Conservation (phyloP, 2,113 vertebrate genomes). For the Aythya baeri region DNA sequence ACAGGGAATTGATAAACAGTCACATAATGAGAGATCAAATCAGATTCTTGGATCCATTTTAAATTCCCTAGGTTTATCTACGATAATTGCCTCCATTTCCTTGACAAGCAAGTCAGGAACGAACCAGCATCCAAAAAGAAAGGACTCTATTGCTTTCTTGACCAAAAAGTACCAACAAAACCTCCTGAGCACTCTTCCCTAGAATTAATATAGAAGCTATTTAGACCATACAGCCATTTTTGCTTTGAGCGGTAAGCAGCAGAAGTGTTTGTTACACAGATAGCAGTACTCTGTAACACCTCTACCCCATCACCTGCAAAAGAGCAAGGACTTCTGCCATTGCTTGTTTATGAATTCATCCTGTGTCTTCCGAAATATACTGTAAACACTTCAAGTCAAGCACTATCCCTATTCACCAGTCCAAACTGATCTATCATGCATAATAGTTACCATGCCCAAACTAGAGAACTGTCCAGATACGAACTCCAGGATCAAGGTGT, state of each 20-base stretch:
- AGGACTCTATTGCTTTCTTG: background rate
- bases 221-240: background rate
- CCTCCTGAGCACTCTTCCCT: background rate
- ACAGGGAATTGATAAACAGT: constrained; percentile 18
- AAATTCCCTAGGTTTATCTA: constrained; percentile 14
- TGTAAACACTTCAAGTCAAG: background rate
- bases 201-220: background rate
- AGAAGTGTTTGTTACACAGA: background rate
- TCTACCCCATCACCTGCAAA: background rate
- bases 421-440: background rate
- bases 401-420: background rate
- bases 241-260: background rate
- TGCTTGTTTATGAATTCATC: background rate
- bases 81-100: background rate
- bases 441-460: background rate
- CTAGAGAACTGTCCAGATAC: background rate
- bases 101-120: background rate
- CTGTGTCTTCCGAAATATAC: background rate
- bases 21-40: constrained; percentile 44
- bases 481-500: background rate
- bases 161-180: background rate
- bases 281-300: background rate
- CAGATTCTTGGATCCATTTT: constrained; percentile 28
- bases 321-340: background rate
- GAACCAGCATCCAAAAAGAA: background rate